These are phyloP conservation scores for Linepithema humile DNA, from an alignment of 1,140 invertebrate genomes.

Conservation along the genomic window DNA sequence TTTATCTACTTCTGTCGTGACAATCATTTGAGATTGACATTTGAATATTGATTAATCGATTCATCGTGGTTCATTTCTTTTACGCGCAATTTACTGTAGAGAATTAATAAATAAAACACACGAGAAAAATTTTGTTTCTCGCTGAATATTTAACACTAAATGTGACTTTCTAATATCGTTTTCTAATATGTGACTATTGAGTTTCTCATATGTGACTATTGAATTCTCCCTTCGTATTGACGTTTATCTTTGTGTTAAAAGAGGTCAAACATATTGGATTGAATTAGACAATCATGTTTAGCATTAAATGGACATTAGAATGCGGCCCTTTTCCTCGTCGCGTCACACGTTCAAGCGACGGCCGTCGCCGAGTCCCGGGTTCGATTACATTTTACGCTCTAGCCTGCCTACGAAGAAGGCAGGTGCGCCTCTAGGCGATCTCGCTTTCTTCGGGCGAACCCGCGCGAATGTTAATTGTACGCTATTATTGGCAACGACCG, in stretches of 20 bases:
- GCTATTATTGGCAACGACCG: conserved; percentile 56
- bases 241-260: not conserved
- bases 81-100: not conserved
- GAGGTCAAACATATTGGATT: not conserved
- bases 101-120: not conserved
- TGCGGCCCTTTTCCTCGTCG: not conserved
- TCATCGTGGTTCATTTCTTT: not conserved
- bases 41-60: not conserved
- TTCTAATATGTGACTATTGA: not conserved
- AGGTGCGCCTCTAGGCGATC: conserved; percentile 62
- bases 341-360: conserved; percentile 71
- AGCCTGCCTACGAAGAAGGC: conserved; percentile 63
- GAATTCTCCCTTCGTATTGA: not conserved
- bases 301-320: not conserved
- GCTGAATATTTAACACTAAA: not conserved
- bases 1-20: not conserved
- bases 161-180: not conserved
- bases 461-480: conserved; percentile 53
- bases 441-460: conserved; percentile 29
- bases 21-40: too few relatives aligned
- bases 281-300: not conserved
- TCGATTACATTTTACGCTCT: not conserved
- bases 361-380: conserved; percentile 70
- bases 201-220: not conserved
- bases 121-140: not conserved